These are phyloP conservation scores for Caerostris darwini DNA, from an alignment of 1,140 invertebrate species.

Conservation along the genomic window DNA sequence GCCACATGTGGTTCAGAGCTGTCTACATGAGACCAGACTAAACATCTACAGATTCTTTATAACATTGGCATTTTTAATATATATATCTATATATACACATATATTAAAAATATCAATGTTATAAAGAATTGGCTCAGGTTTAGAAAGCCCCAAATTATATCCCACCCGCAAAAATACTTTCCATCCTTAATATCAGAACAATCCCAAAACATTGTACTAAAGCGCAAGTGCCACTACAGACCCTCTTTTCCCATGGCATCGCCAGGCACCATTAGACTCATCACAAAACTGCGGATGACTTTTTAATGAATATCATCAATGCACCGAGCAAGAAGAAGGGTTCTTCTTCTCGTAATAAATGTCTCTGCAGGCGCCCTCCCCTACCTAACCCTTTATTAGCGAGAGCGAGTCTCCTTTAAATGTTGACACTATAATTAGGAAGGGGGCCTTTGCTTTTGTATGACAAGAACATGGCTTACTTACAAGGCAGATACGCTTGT, in stretches of 20 bases:
- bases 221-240: neutral
- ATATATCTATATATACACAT: no score
- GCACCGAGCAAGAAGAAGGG: constrained; percentile 2
- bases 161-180: neutral
- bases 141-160: no score
- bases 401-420: constrained; percentile 50
- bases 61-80: no score
- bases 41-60: no score
- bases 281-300: constrained; percentile 65
- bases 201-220: neutral
- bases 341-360: constrained; percentile 19
- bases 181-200: neutral
- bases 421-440: constrained; percentile 75
- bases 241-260: constrained; percentile 25
- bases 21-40: no score
- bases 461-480: constrained; percentile 46
- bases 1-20: no score
- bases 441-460: neutral
- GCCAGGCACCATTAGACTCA: constrained; percentile 35
- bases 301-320: constrained; percentile 72
- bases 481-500: constrained; percentile 46
- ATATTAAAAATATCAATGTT: no score
- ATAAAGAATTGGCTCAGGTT: no score
- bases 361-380: constrained; percentile 45
- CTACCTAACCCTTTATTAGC: constrained; percentile 61